phyloP scores from a whole-genome alignment of 2,113 vertebrate species.

The Megaptera novaeangliae region DNA sequence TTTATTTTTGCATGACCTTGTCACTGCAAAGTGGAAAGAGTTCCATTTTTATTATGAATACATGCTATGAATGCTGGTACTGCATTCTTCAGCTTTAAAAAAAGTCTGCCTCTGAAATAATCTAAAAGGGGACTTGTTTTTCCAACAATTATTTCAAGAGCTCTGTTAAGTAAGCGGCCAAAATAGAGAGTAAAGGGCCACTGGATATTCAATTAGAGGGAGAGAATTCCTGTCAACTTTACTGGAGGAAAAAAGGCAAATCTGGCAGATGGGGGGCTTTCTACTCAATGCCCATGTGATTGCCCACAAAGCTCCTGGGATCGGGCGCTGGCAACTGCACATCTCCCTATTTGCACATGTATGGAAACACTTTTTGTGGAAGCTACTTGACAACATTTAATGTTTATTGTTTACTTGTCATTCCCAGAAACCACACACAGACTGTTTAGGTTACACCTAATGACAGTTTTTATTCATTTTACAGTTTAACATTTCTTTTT shows the following conservation, averaged over 20 bases:
- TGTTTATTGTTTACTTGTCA: conserved; percentile 72
- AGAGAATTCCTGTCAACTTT: background rate
- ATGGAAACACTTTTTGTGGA: conserved; percentile 63
- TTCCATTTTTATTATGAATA: conserved; percentile 17
- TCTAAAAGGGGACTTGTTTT: background rate
- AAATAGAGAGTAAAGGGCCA: background rate
- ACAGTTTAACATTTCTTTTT: conserved; percentile 54
- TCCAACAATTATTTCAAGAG: background rate
- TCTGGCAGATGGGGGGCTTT: conserved; percentile 14
- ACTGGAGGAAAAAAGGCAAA: conserved; percentile 2
- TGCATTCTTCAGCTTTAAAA: background rate
- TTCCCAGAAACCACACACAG: conserved; percentile 65
- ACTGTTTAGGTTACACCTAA: conserved; percentile 58
- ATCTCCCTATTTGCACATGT: conserved; percentile 45
- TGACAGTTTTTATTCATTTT: conserved; percentile 70
- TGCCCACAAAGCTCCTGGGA: conserved; percentile 14
- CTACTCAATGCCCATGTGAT: background rate
- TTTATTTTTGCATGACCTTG: conserved; percentile 1
- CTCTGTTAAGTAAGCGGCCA: background rate
- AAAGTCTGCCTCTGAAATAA: background rate
- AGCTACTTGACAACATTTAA: conserved; percentile 63
- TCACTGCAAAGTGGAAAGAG: background rate
- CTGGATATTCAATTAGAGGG: conserved; percentile 29
- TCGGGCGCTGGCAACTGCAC: background rate
- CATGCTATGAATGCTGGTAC: background rate